Evolutionary conservation across 2,797 vertebrate genomes (phyloP).

Genomic region (Channa striata): DNA sequence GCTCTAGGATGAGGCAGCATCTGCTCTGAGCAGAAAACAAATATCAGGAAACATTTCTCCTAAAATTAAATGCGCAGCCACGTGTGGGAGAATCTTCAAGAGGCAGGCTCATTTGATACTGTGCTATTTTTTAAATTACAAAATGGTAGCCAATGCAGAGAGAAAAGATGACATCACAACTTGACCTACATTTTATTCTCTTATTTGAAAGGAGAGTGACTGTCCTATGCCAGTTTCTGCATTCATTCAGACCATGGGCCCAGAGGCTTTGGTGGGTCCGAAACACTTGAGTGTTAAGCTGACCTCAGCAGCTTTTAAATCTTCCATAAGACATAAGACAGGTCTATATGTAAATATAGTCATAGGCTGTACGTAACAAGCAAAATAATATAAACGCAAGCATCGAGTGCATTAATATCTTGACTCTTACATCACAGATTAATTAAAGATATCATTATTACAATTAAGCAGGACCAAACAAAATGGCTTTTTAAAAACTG

Average conservation of each 20-base stretch:
- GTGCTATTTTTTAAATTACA: slow-evolving; percentile 30
- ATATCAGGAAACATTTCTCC: slow-evolving; percentile 37
- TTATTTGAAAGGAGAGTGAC: slow-evolving; percentile 59
- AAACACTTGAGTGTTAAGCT: slow-evolving; percentile 46
- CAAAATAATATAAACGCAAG: slow-evolving; percentile 47
- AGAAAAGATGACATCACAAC: slow-evolving; percentile 65
- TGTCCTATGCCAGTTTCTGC: slow-evolving; percentile 60
- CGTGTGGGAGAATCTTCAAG: slow-evolving; percentile 8
- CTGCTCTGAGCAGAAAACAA: slow-evolving; percentile 37
- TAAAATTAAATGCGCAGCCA: slow-evolving; percentile 29
- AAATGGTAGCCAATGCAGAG: slow-evolving; percentile 71
- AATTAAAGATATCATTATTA: slow-evolving; percentile 14
- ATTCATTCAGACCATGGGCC: slow-evolving; percentile 42
- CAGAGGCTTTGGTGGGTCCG: slow-evolving; percentile 46
- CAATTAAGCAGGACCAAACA: slow-evolving; percentile 23
- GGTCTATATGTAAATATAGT: slow-evolving; percentile 50
- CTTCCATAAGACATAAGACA: slow-evolving; percentile 42
- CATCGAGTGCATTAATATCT: slow-evolving; percentile 25
- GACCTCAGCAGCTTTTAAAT: slow-evolving; percentile 64
- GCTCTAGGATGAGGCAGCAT: slow-evolving; percentile 37
- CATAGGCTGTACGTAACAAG: slow-evolving; percentile 27
- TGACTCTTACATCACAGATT: slow-evolving; percentile 21
- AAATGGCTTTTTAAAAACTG: slow-evolving; percentile 12
- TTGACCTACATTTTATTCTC: slow-evolving; percentile 74
- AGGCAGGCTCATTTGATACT: slow-evolving; percentile 2